Percentiles rank a stretch among this genome's conserved stretches.
Evolutionary conservation across 2,797 vertebrate species (phyloP).

Genomic region (Platalea minor): DNA sequence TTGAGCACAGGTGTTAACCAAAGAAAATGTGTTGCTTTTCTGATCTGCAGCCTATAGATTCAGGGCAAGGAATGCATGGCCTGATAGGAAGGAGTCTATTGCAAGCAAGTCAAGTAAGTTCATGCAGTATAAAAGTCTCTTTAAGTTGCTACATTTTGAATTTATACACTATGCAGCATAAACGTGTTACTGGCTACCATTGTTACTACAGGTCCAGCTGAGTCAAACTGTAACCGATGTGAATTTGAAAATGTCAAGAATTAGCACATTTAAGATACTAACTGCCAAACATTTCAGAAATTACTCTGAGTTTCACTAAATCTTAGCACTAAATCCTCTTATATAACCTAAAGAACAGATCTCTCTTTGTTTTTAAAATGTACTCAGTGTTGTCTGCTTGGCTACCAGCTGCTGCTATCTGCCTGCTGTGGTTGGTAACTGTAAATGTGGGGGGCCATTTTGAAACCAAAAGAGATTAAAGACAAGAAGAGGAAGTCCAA

Average conservation of each 20-base stretch:
- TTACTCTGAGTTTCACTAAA: not conserved
- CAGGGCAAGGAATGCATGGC: not conserved
- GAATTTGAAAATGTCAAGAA: not conserved
- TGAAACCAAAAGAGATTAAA: slow-evolving; percentile 72
- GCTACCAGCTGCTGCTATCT: slow-evolving; percentile 50
- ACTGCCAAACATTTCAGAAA: slow-evolving; percentile 10
- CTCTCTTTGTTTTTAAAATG: not conserved
- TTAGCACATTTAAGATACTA: not conserved
- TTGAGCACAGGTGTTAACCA: slow-evolving; percentile 25
- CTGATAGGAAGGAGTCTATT: not conserved
- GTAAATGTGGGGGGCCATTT: slow-evolving; percentile 73
- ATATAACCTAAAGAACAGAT: slow-evolving; percentile 16
- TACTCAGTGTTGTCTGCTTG: not conserved
- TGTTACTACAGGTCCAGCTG: not conserved
- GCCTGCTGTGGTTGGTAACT: slow-evolving; percentile 63
- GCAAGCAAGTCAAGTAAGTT: not conserved
- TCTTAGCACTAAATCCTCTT: slow-evolving; percentile 32
- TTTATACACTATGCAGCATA: not conserved
- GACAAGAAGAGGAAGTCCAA: slow-evolving; percentile 83
- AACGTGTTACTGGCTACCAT: not conserved
- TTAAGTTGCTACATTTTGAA: not conserved
- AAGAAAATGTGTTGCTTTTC: not conserved
- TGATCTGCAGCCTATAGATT: not conserved
- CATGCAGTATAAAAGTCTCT: not conserved
- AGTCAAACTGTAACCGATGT: not conserved